phyloP scores from a whole-genome alignment of 2,888 invertebrate genomes.

The Limnephilus marmoratus region DNA sequence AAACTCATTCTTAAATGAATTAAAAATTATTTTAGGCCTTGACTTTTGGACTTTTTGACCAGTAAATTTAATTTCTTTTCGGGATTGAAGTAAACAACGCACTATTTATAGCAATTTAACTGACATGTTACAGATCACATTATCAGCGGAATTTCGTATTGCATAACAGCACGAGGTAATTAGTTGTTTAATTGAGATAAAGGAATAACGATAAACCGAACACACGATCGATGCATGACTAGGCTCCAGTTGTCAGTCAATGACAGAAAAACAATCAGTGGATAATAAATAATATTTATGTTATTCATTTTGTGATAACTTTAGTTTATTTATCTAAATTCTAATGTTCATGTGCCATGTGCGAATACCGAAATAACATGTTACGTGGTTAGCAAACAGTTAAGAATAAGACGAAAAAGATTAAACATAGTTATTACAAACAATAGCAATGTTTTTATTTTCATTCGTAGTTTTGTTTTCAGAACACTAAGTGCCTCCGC shows the following conservation, averaged over 20 bases:
- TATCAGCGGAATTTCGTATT: background rate
- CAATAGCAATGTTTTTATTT: too few relatives aligned
- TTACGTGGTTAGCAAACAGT: too few relatives aligned
- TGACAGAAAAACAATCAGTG: background rate
- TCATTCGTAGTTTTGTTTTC: too few relatives aligned
- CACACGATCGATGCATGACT: conserved; percentile 2
- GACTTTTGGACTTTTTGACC: background rate
- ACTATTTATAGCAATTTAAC: background rate
- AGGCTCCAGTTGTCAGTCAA: background rate
- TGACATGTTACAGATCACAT: background rate
- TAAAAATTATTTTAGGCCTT: background rate
- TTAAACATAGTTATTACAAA: too few relatives aligned
- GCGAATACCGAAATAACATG: too few relatives aligned
- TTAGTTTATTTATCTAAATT: too few relatives aligned
- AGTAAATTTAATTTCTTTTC: too few relatives aligned
- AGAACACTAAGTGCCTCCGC: too few relatives aligned
- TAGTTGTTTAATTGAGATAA: background rate
- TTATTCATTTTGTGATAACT: too few relatives aligned
- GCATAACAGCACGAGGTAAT: conserved; percentile 17
- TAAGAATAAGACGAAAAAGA: too few relatives aligned
- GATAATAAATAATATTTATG: background rate
- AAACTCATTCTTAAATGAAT: background rate
- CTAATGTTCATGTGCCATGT: too few relatives aligned
- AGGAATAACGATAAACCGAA: background rate
- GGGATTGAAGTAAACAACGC: too few relatives aligned